These are phyloP conservation scores for Drosophila ogumai DNA, from an alignment of 1,140 invertebrate species.

Conservation along the genomic window DNA sequence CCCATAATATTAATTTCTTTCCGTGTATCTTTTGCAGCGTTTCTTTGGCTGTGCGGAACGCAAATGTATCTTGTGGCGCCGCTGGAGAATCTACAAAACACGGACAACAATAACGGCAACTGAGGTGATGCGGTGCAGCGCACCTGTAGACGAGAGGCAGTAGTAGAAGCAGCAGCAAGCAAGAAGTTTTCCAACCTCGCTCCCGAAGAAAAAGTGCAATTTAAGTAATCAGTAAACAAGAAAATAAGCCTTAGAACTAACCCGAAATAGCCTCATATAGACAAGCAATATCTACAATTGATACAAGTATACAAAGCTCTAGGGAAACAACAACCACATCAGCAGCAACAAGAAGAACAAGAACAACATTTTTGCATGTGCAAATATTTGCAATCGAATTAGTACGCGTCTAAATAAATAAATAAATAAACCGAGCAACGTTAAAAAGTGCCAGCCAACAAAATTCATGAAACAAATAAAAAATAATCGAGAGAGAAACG, in stretches of 20 bases:
- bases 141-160: slow-evolving; percentile 24
- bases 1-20: not conserved
- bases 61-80: slow-evolving; percentile 81
- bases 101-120: slow-evolving; percentile 39
- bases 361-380: slow-evolving; percentile 31
- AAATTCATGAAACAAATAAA: slow-evolving; percentile 28
- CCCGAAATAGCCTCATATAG: slow-evolving; percentile 54
- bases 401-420: slow-evolving; percentile 67
- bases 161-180: slow-evolving; percentile 9
- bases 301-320: slow-evolving; percentile 5
- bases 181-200: slow-evolving; percentile 39
- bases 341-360: slow-evolving; percentile 7
- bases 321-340: not conserved
- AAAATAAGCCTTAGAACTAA: slow-evolving; percentile 63
- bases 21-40: slow-evolving; percentile 50
- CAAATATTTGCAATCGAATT: slow-evolving; percentile 73
- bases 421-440: slow-evolving; percentile 31
- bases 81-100: slow-evolving; percentile 67
- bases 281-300: slow-evolving; percentile 51
- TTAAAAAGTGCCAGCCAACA: slow-evolving; percentile 36
- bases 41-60: slow-evolving; percentile 78
- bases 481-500: slow-evolving; percentile 17
- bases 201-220: slow-evolving; percentile 57
- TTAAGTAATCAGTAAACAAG: slow-evolving; percentile 44
- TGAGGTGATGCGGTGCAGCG: slow-evolving; percentile 13